A percentile compares a stretch with the other conserved stretches of the same genome.
Evolutionary conservation across 64 coral and sea anemone genomes (phyloP).

Genomic region (Montipora foliosa): DNA sequence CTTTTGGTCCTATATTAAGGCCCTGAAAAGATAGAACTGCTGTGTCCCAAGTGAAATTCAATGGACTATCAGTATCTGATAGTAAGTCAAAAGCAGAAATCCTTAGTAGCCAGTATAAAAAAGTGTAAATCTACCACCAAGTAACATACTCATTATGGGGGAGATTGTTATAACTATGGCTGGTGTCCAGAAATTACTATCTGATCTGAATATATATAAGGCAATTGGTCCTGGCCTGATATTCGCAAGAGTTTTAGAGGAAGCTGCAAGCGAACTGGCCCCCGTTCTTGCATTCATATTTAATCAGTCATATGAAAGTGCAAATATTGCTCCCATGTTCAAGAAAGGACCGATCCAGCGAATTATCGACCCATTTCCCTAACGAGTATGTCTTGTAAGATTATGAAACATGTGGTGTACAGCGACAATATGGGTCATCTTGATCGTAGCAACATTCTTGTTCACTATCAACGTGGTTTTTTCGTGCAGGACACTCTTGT

Average conservation of each 20-base stretch:
- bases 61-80: too few species aligned
- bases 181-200: too few species aligned
- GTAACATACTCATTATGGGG: too few species aligned
- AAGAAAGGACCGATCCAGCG: constrained; percentile 57
- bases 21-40: too few species aligned
- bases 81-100: too few species aligned
- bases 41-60: too few species aligned
- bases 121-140: too few species aligned
- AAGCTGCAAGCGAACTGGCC: constrained; percentile 21
- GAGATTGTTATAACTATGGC: too few species aligned
- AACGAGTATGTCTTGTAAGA: constrained; percentile 56
- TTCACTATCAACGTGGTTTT: constrained; percentile 40
- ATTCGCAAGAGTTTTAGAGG: constrained; percentile 51
- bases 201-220: constrained; percentile 8
- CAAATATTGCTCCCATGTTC: constrained; percentile 25
- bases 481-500: constrained; percentile 26
- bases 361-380: constrained; percentile 58
- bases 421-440: constrained; percentile 31
- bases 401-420: constrained; percentile 57
- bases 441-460: constrained; percentile 16
- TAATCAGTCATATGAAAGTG: constrained; percentile 37
- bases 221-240: constrained; percentile 54
- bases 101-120: too few species aligned
- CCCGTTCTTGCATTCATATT: constrained; percentile 20
- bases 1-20: too few species aligned